Percentiles rank a stretch among this genome's conserved stretches.
Evolutionary conservation across 1,140 invertebrate species (phyloP).

Genomic region (Zaprionus africanus): DNA sequence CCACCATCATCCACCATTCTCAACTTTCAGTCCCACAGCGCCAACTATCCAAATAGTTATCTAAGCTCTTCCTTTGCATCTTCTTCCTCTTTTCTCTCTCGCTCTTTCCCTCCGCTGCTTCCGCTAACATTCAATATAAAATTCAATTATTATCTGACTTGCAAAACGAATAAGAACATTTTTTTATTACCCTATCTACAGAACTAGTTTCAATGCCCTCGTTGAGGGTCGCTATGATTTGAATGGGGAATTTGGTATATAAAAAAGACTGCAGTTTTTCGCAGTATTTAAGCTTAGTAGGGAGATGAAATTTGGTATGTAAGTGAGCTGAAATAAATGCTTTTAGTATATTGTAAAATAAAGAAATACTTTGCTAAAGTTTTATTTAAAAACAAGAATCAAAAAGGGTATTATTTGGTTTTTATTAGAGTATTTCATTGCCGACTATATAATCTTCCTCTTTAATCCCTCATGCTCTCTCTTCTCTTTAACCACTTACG

Average conservation of each 20-base stretch:
- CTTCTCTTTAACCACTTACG: neutral
- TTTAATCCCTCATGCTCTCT: neutral
- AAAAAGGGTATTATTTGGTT: no score
- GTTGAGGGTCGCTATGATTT: neutral
- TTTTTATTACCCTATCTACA: neutral
- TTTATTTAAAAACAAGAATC: neutral
- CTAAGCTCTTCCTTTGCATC: conserved; percentile 20
- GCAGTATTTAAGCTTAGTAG: neutral
- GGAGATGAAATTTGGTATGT: neutral
- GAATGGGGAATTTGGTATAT: neutral
- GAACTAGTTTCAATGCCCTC: neutral
- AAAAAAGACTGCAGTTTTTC: neutral
- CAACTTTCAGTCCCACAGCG: no score
- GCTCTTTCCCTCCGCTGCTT: conserved; percentile 2
- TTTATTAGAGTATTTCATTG: neutral
- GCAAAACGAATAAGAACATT: conserved; percentile 30
- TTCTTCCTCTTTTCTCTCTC: conserved; percentile 17
- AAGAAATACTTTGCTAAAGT: neutral
- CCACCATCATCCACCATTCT: neutral
- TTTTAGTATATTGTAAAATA: neutral
- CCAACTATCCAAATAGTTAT: conserved; percentile 35
- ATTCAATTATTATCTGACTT: conserved; percentile 67
- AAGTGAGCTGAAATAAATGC: neutral
- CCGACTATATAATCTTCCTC: neutral
- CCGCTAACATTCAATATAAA: conserved; percentile 46